These are phyloP conservation scores for Sycobia sp. DNA, from an alignment of 1,140 invertebrate genomes.

Conservation along the genomic window DNA sequence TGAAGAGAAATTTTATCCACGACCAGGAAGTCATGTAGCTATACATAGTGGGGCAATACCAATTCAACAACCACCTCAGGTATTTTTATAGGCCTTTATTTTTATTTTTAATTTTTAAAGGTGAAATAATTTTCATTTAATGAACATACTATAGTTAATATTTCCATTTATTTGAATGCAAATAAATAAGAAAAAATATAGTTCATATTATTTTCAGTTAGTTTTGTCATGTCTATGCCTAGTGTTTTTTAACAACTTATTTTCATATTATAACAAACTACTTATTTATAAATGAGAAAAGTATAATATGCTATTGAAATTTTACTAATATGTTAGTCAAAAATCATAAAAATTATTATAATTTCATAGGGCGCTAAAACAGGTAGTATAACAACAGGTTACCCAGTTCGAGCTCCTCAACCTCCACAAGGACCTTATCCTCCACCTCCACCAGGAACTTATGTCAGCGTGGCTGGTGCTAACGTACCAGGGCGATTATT, in stretches of 20 bases:
- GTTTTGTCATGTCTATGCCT: too few species aligned
- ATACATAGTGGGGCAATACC: conserved; percentile 62
- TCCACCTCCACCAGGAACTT: conserved; percentile 52
- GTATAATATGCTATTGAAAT: too few species aligned
- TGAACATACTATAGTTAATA: too few species aligned
- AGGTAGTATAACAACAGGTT: conserved; percentile 65
- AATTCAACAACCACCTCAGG: conserved; percentile 63
- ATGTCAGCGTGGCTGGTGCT: conserved; percentile 50
- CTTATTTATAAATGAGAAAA: too few species aligned
- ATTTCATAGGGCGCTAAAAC: conserved; percentile 59
- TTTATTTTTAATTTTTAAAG: conserved; percentile 13
- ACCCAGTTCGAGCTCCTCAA: conserved; percentile 62
- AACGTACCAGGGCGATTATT: conserved; percentile 53
- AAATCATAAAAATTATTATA: conserved; percentile 14
- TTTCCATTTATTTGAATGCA: conserved; percentile 15
- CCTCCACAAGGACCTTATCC: conserved; percentile 48
- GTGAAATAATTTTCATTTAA: too few species aligned
- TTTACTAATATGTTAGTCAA: too few species aligned
- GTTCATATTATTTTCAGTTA: neutral
- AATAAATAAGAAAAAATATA: conserved; percentile 5
- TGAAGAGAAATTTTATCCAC: conserved; percentile 58
- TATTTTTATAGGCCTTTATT: conserved; percentile 37
- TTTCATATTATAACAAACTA: too few species aligned
- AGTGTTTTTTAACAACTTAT: too few species aligned
- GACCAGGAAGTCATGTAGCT: conserved; percentile 60